Evolutionary conservation across 1,140 invertebrate species (phyloP), one percentile per base, ranked within the genome.

Genomic region (Tribolium madens): DNA sequence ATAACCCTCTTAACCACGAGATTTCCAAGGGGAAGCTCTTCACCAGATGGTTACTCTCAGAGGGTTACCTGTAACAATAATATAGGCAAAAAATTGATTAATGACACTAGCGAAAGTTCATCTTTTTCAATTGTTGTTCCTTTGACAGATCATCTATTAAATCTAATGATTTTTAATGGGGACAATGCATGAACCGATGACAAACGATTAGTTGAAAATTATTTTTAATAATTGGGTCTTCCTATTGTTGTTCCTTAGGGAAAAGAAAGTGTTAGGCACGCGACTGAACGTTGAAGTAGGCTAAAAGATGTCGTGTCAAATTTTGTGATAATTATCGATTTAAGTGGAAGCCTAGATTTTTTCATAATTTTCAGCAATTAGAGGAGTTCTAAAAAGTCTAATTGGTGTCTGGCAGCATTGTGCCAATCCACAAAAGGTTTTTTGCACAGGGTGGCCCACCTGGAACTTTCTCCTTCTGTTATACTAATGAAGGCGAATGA

Each of bases 161-260:
- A 33, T 52, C 50, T 50, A 72, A 72, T 72, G 70, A 14, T 50
- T 52, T 15, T 72, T 72, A 64, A 64, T 64, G 57, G 57, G 57
- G 57, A 64, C 57, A 64, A 64, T 36, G 57, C 57, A 4, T 60
- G 53, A 1, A 26, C 53, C 18, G 15, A 33, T 64, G 57, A 64
- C 57, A 64, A 33, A 31, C 57, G 57, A 64, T 64, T 18, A 64
- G n/a, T 64, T 64, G 0, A 12, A 21, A 21, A 26, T 60, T n/a
- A 60, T 60, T 10, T 17, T 17, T 31, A 21, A 60, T 60, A 60
- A 60, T 60, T 60, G 53, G 50, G 53, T 26, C 17, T 10, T 21
- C 6, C 3, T 13, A 31, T 60, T 21, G 53, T 47, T 13, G 9
- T 26, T 18, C n/a, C 53, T 6, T 10, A 7, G 12, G 12, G 48